Percentiles rank a stretch among this genome's conserved stretches.
Conservation (phyloP, 2,113 vertebrate species). For the Poeciliopsis prolifica region DNA sequence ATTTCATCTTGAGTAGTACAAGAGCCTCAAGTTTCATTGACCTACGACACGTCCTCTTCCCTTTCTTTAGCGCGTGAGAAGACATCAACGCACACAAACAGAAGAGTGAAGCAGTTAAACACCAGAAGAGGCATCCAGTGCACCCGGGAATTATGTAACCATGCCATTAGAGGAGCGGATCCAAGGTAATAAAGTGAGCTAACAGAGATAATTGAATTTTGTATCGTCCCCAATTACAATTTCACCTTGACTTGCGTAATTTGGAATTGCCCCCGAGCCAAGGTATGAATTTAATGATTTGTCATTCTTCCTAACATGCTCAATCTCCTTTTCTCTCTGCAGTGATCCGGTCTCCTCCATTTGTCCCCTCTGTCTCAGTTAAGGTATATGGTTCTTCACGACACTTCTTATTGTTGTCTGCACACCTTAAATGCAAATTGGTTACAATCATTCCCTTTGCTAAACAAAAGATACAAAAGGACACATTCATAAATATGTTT, state of each 20-base stretch:
- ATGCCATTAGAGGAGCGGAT: slow-evolving; percentile 36
- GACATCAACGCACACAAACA: slow-evolving; percentile 2
- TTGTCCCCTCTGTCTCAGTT: slow-evolving; percentile 27
- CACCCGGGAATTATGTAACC: slow-evolving; percentile 18
- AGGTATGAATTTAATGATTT: slow-evolving; percentile 51
- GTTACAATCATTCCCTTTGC: neutral
- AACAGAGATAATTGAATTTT: slow-evolving; percentile 61
- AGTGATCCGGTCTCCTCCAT: slow-evolving; percentile 11
- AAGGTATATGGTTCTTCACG: neutral
- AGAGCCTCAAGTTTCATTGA: too few relatives aligned
- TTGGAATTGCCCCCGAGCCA: slow-evolving; percentile 31
- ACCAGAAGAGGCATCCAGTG: neutral
- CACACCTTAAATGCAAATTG: neutral
- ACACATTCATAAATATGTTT: neutral
- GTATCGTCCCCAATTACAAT: slow-evolving; percentile 49
- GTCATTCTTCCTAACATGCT: slow-evolving; percentile 26
- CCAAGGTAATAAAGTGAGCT: slow-evolving; percentile 56
- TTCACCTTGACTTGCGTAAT: slow-evolving; percentile 51
- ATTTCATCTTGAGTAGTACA: too few relatives aligned
- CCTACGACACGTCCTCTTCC: neutral
- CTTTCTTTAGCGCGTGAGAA: neutral
- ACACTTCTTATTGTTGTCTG: neutral
- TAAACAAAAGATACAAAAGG: neutral
- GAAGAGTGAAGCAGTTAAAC: slow-evolving; percentile 1
- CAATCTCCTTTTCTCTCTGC: slow-evolving; percentile 31